These are phyloP conservation scores for Caprella mutica DNA, from an alignment of 2,888 invertebrate genomes.

Conservation along the genomic window DNA sequence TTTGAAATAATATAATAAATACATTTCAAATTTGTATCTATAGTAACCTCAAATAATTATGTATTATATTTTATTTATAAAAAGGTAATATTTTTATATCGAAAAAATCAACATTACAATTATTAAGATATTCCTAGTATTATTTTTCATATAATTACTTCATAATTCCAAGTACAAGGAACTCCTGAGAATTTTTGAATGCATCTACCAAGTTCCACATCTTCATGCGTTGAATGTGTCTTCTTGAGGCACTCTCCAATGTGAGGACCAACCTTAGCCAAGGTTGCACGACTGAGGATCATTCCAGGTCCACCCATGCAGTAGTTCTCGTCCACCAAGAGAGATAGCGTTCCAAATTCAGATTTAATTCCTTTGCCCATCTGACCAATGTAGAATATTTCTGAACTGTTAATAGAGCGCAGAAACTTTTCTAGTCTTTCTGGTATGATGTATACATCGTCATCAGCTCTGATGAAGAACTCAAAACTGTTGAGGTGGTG, in stretches of 20 bases:
- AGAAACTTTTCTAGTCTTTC: slow-evolving; percentile 69
- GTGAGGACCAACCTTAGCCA: slow-evolving; percentile 73
- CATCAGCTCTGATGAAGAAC: slow-evolving; percentile 96
- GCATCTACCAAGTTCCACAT: slow-evolving; percentile 94
- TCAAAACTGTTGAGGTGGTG: slow-evolving; percentile 70
- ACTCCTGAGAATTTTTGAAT: slow-evolving; percentile 86
- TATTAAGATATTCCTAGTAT: neutral
- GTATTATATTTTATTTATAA: neutral
- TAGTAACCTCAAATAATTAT: neutral
- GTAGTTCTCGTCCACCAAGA: slow-evolving; percentile 63
- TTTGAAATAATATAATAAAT: no score
- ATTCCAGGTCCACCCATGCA: slow-evolving; percentile 99
- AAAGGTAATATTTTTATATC: neutral
- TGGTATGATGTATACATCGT: slow-evolving; percentile 88
- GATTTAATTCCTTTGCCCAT: slow-evolving; percentile 59
- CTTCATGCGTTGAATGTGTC: slow-evolving; percentile 91
- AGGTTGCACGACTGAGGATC: slow-evolving; percentile 74
- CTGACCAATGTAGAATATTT: slow-evolving; percentile 69
- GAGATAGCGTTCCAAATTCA: slow-evolving; percentile 46
- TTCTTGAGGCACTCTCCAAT: slow-evolving; percentile 82
- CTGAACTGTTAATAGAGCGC: slow-evolving; percentile 74
- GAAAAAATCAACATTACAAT: neutral
- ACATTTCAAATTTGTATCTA: no score
- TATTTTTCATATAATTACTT: slow-evolving; percentile 50
- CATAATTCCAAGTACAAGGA: slow-evolving; percentile 95